These are phyloP conservation scores for Cirrhinus mrigala DNA, from an alignment of 2,797 vertebrate species.

Conservation along the genomic window DNA sequence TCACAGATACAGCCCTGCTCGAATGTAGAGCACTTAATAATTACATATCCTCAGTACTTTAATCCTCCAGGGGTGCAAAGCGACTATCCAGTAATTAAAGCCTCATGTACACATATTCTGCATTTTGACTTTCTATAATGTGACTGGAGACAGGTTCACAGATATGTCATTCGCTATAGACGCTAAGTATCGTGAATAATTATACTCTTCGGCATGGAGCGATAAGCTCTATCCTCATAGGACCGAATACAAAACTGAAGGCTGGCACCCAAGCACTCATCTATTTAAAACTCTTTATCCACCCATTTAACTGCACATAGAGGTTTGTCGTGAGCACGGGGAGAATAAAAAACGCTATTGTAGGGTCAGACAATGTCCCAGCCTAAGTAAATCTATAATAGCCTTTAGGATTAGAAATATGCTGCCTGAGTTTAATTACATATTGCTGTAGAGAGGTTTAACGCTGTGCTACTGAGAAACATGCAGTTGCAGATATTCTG, in stretches of 20 bases:
- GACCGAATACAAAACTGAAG: conserved; percentile 67
- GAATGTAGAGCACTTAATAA: conserved; percentile 77
- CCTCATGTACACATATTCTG: conserved; percentile 65
- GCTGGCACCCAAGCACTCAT: conserved; percentile 67
- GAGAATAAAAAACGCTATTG: conserved; percentile 60
- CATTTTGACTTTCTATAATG: conserved; percentile 60
- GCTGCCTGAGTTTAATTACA: conserved; percentile 83
- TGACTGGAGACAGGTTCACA: conserved; percentile 70
- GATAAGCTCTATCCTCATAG: conserved; percentile 58
- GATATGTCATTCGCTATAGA: conserved; percentile 74
- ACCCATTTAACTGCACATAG: conserved; percentile 80
- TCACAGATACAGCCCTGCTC: conserved; percentile 66
- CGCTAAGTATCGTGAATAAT: conserved; percentile 71
- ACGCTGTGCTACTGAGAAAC: conserved; percentile 55
- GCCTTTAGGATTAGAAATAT: conserved; percentile 86
- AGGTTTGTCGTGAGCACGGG: conserved; percentile 62
- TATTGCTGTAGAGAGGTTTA: conserved; percentile 80
- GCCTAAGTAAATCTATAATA: conserved; percentile 79
- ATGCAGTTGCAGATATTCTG: conserved; percentile 55
- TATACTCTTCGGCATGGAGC: conserved; percentile 63
- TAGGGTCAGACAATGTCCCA: conserved; percentile 78
- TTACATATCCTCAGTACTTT: conserved; percentile 74
- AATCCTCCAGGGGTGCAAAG: conserved; percentile 72
- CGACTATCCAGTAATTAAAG: conserved; percentile 74
- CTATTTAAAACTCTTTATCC: conserved; percentile 81